These are phyloP conservation scores for Alauda arvensis DNA, from an alignment of 2,797 vertebrate genomes.

Conservation along the genomic window DNA sequence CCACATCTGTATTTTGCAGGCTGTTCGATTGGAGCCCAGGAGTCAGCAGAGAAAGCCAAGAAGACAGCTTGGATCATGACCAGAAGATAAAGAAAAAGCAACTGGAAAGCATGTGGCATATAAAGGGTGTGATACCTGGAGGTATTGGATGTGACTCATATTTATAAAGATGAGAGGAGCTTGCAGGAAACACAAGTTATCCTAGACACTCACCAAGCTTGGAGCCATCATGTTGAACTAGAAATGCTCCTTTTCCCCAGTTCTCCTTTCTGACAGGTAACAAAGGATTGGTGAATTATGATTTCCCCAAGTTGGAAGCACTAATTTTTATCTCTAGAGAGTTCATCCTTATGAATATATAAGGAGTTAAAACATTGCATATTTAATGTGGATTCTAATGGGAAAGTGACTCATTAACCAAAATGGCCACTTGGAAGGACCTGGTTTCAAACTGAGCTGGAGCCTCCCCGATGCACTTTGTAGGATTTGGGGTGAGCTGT, in stretches of 20 bases:
- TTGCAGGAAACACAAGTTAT: slow-evolving; percentile 63
- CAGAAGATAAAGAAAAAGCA: slow-evolving; percentile 70
- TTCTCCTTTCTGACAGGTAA: slow-evolving; percentile 66
- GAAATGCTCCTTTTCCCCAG: slow-evolving; percentile 62
- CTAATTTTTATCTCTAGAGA: slow-evolving; percentile 70
- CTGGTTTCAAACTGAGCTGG: slow-evolving; percentile 83
- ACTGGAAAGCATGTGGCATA: slow-evolving; percentile 71
- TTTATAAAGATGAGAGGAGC: slow-evolving; percentile 68
- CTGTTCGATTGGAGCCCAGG: slow-evolving; percentile 61
- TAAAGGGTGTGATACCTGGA: slow-evolving; percentile 72
- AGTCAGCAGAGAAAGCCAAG: slow-evolving; percentile 72
- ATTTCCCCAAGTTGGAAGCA: slow-evolving; percentile 71
- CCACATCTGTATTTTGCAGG: slow-evolving; percentile 63
- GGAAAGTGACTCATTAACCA: slow-evolving; percentile 75
- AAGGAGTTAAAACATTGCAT: slow-evolving; percentile 68
- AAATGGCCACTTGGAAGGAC: slow-evolving; percentile 86
- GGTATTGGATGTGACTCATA: slow-evolving; percentile 61
- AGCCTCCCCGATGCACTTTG: slow-evolving; percentile 74
- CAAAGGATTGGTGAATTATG: slow-evolving; percentile 73
- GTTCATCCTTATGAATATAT: slow-evolving; percentile 66
- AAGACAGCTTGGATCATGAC: slow-evolving; percentile 68
- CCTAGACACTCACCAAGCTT: slow-evolving; percentile 66
- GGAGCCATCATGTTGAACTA: slow-evolving; percentile 75
- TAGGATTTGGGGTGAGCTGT: slow-evolving; percentile 74
- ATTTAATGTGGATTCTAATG: slow-evolving; percentile 81